Conservation (phyloP, 1,140 invertebrate genomes). For the Drosophila cardini region DNA sequence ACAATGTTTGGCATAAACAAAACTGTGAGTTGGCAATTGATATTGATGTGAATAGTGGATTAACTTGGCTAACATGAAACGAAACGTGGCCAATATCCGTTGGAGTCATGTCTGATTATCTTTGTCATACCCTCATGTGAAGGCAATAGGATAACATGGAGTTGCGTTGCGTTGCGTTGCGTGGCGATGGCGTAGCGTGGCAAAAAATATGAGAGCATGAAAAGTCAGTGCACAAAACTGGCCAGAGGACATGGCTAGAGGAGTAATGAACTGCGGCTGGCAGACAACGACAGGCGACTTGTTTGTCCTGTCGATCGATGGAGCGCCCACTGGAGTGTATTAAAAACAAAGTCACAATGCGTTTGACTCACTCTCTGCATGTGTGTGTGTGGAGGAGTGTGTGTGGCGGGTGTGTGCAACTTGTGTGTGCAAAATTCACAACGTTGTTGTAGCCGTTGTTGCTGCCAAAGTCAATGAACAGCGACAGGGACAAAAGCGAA, state of each 20-base stretch:
- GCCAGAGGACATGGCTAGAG: slow-evolving; percentile 48
- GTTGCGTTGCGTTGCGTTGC: slow-evolving; percentile 15
- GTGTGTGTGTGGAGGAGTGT: slow-evolving; percentile 15
- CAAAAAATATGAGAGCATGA: slow-evolving; percentile 53
- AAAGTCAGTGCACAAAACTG: slow-evolving; percentile 53
- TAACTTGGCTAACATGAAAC: slow-evolving; percentile 31
- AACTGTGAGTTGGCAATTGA: slow-evolving; percentile 31
- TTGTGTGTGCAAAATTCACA: slow-evolving; percentile 38
- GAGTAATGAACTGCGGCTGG: slow-evolving; percentile 74
- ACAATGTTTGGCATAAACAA: slow-evolving; percentile 32
- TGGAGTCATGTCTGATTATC: slow-evolving; percentile 69
- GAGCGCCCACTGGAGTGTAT: slow-evolving; percentile 72
- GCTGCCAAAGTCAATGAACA: slow-evolving; percentile 81
- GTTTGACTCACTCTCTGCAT: slow-evolving; percentile 8
- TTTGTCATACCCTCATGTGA: slow-evolving; percentile 64
- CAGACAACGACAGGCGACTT: slow-evolving; percentile 58
- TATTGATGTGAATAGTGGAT: slow-evolving; percentile 42
- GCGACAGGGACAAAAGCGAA: slow-evolving; percentile 49
- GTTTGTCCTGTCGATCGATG: slow-evolving; percentile 77
- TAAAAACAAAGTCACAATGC: slow-evolving; percentile 80
- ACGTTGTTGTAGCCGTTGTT: slow-evolving; percentile 47
- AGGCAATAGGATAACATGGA: slow-evolving; percentile 52
- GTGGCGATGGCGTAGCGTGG: slow-evolving; percentile 8
- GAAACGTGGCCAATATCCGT: slow-evolving; percentile 69
- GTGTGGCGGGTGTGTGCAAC: slow-evolving; percentile 43